A percentile compares a stretch with the other conserved stretches of the same genome.
Conservation (phyloP, 2,113 vertebrate species). For the Petromus typicus region DNA sequence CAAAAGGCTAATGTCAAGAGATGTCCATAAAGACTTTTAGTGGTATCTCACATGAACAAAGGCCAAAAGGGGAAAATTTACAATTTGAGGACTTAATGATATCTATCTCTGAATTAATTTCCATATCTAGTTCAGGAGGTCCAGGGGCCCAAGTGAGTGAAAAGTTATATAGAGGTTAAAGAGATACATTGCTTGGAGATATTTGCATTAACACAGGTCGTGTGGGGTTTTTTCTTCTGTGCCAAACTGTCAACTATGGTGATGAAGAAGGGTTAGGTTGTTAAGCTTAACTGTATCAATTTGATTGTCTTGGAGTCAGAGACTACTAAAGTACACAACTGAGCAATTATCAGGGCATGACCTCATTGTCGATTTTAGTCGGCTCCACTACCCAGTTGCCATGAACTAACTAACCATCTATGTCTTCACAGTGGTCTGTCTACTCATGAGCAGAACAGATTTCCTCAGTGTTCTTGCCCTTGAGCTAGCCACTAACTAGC, state of each 20-base stretch:
- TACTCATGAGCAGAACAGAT: neutral
- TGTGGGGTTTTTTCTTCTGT: neutral
- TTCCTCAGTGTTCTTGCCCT: neutral
- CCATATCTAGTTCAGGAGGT: neutral
- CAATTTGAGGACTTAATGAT: neutral
- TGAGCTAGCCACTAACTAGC: neutral
- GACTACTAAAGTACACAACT: neutral
- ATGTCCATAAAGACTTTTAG: neutral
- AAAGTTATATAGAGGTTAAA: neutral
- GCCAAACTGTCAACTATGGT: neutral
- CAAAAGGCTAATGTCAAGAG: neutral
- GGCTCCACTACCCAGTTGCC: neutral
- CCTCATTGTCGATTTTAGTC: neutral
- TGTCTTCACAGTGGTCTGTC: neutral
- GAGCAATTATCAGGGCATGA: neutral
- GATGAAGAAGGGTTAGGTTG: neutral
- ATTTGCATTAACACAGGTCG: neutral
- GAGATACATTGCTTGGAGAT: neutral
- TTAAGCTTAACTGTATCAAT: neutral
- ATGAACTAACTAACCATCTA: neutral
- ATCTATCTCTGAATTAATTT: neutral
- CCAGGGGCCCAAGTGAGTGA: too few relatives aligned
- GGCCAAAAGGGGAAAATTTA: neutral
- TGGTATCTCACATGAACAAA: neutral
- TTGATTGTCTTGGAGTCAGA: neutral